Conservation (phyloP, 1,140 invertebrate genomes). For the Heliconius hewitsoni region DNA sequence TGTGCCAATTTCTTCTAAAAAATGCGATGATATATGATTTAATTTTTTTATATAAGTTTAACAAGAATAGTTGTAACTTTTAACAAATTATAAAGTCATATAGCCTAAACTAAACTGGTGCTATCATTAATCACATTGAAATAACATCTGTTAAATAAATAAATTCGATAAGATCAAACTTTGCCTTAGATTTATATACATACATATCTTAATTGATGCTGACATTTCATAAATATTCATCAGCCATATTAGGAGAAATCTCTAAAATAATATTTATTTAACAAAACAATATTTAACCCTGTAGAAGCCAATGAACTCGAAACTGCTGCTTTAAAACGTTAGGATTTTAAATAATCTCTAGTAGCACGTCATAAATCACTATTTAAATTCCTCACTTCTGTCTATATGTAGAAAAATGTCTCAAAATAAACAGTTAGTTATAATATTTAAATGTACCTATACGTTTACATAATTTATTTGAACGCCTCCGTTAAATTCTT, state of each 20-base stretch:
- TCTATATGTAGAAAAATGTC: constrained; percentile 10
- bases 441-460: background rate
- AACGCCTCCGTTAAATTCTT: constrained; percentile 15
- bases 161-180: background rate
- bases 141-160: background rate
- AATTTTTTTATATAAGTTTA: no score
- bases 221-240: constrained; percentile 18
- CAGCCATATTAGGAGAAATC: background rate
- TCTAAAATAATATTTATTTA: background rate
- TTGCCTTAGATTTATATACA: constrained; percentile 44
- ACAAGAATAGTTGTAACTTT: background rate
- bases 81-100: background rate
- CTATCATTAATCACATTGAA: background rate
- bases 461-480: background rate
- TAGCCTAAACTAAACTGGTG: background rate
- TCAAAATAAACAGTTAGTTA: constrained; percentile 11
- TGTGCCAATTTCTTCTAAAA: no score
- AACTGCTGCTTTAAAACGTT: background rate
- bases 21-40: no score
- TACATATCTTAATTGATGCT: constrained; percentile 55
- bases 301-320: background rate
- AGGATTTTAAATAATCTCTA: background rate
- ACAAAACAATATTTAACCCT: background rate
- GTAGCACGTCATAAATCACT: background rate
- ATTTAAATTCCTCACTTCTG: background rate